Percentiles rank a stretch among this genome's conserved stretches.
phyloP scores from a whole-genome alignment of 1,140 invertebrate genomes.

The Drosophila eugracilis region DNA sequence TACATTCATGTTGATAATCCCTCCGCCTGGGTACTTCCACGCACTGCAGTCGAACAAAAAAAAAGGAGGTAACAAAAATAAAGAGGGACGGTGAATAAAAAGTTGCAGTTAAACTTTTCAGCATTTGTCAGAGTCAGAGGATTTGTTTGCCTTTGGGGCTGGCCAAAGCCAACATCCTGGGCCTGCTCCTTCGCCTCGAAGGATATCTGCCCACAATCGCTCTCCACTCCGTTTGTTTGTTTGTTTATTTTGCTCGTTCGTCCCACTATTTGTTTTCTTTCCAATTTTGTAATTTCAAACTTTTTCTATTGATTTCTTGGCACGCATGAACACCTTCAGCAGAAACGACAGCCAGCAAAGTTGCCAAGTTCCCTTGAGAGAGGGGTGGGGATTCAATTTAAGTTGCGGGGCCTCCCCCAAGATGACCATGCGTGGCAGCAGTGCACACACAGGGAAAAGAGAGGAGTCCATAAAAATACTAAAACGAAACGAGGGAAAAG shows the following conservation, averaged over 20 bases:
- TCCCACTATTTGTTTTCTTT: slow-evolving; percentile 82
- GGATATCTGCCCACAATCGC: slow-evolving; percentile 24
- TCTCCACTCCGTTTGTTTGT: slow-evolving; percentile 54
- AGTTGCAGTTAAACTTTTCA: slow-evolving; percentile 80
- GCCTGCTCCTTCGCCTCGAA: slow-evolving; percentile 11
- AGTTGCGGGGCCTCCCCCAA: slow-evolving; percentile 57
- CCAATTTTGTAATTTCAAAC: slow-evolving; percentile 83
- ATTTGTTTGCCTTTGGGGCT: slow-evolving; percentile 78
- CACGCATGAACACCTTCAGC: slow-evolving; percentile 82
- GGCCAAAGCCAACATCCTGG: slow-evolving; percentile 67
- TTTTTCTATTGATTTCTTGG: slow-evolving; percentile 82
- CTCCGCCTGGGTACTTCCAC: slow-evolving; percentile 20
- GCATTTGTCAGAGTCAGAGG: slow-evolving; percentile 79
- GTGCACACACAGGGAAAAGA: slow-evolving; percentile 58
- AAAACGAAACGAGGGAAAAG: slow-evolving; percentile 13
- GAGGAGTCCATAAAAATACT: slow-evolving; percentile 40
- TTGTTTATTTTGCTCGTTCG: slow-evolving; percentile 57
- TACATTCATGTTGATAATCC: slow-evolving; percentile 46
- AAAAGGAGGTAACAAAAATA: slow-evolving; percentile 3
- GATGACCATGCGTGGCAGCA: slow-evolving; percentile 74
- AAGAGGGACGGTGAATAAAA: slow-evolving; percentile 32
- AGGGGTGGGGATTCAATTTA: slow-evolving; percentile 66
- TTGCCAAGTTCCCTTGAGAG: slow-evolving; percentile 53
- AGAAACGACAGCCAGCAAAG: slow-evolving; percentile 71
- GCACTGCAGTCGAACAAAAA: slow-evolving; percentile 28